A percentile compares a stretch with the other conserved stretches of the same genome.
Evolutionary conservation across 2,888 invertebrate species (phyloP).

Genomic region (Loripinus fragilis): DNA sequence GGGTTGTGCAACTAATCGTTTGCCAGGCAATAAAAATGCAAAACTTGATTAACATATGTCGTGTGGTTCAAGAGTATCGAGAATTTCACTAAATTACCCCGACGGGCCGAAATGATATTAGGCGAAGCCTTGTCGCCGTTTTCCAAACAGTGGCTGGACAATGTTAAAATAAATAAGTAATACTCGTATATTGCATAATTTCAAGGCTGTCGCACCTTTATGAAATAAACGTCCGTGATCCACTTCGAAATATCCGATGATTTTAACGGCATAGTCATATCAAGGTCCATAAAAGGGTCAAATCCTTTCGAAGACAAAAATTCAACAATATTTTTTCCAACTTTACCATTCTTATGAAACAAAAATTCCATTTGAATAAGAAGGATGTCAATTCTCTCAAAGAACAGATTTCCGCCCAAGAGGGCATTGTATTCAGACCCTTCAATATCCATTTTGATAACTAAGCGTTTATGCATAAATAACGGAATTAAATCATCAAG

Average conservation of each 20-base stretch:
- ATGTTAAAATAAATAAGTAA: no score
- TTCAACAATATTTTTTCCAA: slow-evolving; percentile 22
- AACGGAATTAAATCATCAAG: slow-evolving; percentile 24
- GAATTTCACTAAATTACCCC: no score
- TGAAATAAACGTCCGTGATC: background rate
- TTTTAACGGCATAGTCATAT: background rate
- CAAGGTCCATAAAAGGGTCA: slow-evolving; percentile 4
- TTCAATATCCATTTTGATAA: slow-evolving; percentile 21
- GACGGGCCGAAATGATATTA: no score
- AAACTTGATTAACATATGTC: no score
- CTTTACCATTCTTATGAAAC: background rate
- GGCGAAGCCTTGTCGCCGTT: no score
- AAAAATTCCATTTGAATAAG: slow-evolving; percentile 23
- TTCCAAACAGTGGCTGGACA: no score
- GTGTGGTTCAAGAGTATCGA: no score
- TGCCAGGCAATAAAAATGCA: no score
- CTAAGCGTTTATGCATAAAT: slow-evolving; percentile 17
- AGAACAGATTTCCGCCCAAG: slow-evolving; percentile 18
- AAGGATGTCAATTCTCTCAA: slow-evolving; percentile 16
- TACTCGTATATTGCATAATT: no score
- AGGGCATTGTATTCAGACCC: slow-evolving; percentile 16
- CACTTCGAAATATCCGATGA: background rate
- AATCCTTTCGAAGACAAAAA: slow-evolving; percentile 22
- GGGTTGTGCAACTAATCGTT: no score
- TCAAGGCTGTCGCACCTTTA: background rate